Percentiles rank a stretch among this genome's conserved stretches.
These are phyloP conservation scores for Elaphurus davidianus DNA, from an alignment of 2,113 vertebrate species.

Conservation along the genomic window DNA sequence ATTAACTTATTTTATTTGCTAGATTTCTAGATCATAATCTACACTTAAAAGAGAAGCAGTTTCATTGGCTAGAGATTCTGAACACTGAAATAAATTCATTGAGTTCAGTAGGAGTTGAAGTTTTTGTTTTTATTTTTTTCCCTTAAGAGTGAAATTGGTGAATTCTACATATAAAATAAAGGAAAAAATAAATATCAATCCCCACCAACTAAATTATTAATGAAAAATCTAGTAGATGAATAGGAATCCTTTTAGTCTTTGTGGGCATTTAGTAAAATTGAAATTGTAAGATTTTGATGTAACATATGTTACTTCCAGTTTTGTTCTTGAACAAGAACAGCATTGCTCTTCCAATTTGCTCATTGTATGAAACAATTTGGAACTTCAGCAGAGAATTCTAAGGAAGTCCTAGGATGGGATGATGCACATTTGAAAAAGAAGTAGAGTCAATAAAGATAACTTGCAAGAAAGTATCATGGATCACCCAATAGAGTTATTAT, in stretches of 20 bases:
- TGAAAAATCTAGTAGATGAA: neutral
- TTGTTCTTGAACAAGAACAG: neutral
- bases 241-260: neutral
- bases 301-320: neutral
- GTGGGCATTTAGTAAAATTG: neutral
- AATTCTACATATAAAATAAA: neutral
- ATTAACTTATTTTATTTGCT: neutral
- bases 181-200: neutral
- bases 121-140: neutral
- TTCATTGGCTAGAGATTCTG: neutral
- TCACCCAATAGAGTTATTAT: neutral
- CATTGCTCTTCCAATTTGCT: neutral
- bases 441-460: neutral
- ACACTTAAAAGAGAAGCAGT: neutral
- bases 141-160: neutral
- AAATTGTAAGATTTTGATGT: neutral
- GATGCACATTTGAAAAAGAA: neutral
- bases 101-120: neutral
- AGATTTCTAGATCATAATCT: neutral
- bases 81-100: neutral
- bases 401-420: neutral
- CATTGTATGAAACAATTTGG: neutral
- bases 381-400: neutral
- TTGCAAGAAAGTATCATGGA: neutral
- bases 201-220: neutral